Conservation (phyloP, 2,113 vertebrate species). For the Ahaetulla prasina region DNA sequence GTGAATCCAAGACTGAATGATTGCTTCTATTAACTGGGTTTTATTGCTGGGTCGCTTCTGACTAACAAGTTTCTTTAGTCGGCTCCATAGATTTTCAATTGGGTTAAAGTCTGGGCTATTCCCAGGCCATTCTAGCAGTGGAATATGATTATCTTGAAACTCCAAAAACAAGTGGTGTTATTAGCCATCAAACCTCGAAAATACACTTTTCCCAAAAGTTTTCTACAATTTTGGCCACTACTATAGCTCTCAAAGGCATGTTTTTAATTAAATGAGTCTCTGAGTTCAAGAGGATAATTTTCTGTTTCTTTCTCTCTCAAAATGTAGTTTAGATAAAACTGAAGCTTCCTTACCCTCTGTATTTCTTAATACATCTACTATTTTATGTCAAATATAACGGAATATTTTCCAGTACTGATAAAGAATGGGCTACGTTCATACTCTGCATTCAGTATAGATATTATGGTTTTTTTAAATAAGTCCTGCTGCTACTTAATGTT, state of each 20-base stretch:
- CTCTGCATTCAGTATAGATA: background rate
- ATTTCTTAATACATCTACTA: background rate
- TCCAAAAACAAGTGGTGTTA: too few species aligned
- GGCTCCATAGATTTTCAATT: too few species aligned
- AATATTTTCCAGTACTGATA: background rate
- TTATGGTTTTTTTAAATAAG: background rate
- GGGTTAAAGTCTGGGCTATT: too few species aligned
- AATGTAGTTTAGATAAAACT: background rate
- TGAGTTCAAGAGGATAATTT: background rate
- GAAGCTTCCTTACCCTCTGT: background rate
- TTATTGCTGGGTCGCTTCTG: too few species aligned
- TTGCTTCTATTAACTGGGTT: too few species aligned
- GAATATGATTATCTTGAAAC: too few species aligned
- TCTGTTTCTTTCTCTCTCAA: background rate
- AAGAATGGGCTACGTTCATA: background rate
- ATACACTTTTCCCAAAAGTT: too few species aligned
- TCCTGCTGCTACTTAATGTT: background rate
- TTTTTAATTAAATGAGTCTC: background rate
- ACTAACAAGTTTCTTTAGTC: too few species aligned
- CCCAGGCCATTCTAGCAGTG: too few species aligned
- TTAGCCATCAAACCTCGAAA: too few species aligned
- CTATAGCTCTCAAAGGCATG: background rate
- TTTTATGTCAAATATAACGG: background rate
- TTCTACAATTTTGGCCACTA: too few species aligned
- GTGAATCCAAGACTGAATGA: too few species aligned